Base-by-base conservation (phyloP, 2,888 invertebrate species). In the Aspidiotus rigidus region DNA sequence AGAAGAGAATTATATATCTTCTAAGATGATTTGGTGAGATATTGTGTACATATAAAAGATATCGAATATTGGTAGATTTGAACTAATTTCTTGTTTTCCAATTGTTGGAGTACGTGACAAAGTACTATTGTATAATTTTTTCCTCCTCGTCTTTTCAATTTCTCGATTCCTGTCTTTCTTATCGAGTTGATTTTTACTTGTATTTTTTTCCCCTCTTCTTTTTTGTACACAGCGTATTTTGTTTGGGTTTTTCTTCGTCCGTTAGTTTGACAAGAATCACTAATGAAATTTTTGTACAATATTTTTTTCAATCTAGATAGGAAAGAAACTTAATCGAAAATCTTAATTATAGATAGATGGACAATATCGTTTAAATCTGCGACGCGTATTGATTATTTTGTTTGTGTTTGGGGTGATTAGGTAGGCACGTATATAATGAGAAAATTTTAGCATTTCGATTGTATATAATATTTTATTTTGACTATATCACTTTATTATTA, bases 361-460 rank as follows among this genome's bases (percentile, higher is more conserved):
- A 28, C 28, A 28, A 28, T 28, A 28, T 28, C 5, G 28, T 28
- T 28, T 28, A 5, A 28, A 28, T 28, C 5, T 28, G 28, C 28
- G 28, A 28, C 28, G 28, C 28, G 28, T 13, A 39, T 64, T 40
- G 55, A 40, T 56, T 64, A 15, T 60, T 39, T 60, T 10, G n/a
- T 64, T 56, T 54, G 54, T 54, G 54, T 64, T 63, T 39, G 13
- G 42, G 28, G 13, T 40, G n/a, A 15, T 41, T 62, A 16, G n/a
- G 15, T 63, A 64, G 40, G 15, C 9, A 41, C 57, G 39, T 64
- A 54, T 54, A n/a, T 17, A 28, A 62, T 15, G 15, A 55, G 49
- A 62, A 40, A 64, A 64, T 28, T 28, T 64, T 56, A 56, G 64
- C 56, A 64, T 64, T 64, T 64, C 40, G 57, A 55, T 41, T 64